A percentile compares a stretch with the other conserved stretches of the same genome.
These are phyloP conservation scores for Coronaproctus castanopsis DNA, from an alignment of 2,888 invertebrate species.

Conservation along the genomic window DNA sequence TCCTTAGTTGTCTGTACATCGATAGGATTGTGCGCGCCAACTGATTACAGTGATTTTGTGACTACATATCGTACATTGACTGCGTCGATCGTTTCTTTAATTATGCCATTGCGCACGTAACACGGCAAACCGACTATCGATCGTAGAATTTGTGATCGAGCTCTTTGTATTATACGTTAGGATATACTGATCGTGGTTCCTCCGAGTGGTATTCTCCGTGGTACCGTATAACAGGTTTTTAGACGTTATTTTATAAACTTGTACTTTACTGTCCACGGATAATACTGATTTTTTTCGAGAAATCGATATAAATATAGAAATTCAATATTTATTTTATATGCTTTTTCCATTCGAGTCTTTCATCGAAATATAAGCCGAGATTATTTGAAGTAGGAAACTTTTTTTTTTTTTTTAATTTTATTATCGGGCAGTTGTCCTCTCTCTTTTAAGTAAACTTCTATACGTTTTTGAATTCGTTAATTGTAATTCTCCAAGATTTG, in stretches of 20 bases:
- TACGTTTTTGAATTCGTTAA: not conserved
- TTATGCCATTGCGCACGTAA: no score
- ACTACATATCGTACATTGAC: not conserved
- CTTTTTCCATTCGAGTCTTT: not conserved
- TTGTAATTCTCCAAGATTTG: not conserved
- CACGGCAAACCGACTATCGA: no score
- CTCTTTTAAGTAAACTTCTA: not conserved
- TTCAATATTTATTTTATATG: not conserved
- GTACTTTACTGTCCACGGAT: not conserved
- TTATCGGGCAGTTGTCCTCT: not conserved
- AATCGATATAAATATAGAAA: not conserved
- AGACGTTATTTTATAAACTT: not conserved
- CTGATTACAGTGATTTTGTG: no score
- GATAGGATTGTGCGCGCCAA: not conserved
- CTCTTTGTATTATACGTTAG: not conserved
- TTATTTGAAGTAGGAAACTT: not conserved
- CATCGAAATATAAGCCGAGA: not conserved
- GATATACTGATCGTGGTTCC: not conserved
- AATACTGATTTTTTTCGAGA: not conserved
- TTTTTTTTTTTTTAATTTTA: not conserved
- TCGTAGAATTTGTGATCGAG: not conserved
- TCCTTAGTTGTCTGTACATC: no score
- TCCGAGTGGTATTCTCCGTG: not conserved
- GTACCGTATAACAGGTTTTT: not conserved
- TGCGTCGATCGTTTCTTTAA: no score